Percentiles rank a stretch among this genome's conserved stretches.
phyloP scores from a whole-genome alignment of 2,113 vertebrate genomes.

The Chloroceryle aenea region DNA sequence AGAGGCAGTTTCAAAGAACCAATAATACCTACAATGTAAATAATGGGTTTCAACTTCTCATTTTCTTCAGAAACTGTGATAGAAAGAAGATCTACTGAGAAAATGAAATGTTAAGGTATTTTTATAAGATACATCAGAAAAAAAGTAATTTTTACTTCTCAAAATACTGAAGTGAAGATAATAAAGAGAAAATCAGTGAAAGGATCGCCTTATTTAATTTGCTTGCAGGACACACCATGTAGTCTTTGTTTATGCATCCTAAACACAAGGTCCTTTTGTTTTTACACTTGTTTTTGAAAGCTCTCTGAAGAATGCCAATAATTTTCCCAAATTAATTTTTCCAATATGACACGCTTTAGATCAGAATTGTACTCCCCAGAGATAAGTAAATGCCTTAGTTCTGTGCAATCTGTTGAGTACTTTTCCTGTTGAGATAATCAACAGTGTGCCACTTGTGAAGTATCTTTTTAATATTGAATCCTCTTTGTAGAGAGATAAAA shows the following conservation, averaged over 20 bases:
- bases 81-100: neutral
- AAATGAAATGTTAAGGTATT: neutral
- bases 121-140: neutral
- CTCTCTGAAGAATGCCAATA: neutral
- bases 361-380: neutral
- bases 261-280: neutral
- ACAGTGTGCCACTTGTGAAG: neutral
- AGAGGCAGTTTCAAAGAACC: neutral
- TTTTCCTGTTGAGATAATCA: neutral
- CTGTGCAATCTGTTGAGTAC: neutral
- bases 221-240: neutral
- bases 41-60: neutral
- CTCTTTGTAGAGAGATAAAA: neutral
- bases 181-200: neutral
- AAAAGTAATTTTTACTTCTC: neutral
- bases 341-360: neutral
- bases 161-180: neutral
- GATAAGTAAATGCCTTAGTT: neutral
- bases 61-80: neutral
- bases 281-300: neutral
- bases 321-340: neutral
- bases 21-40: neutral
- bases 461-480: neutral
- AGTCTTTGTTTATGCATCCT: neutral
- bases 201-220: neutral